phyloP scores from a whole-genome alignment of 2,888 invertebrate genomes.

The Acronicta leporina region DNA sequence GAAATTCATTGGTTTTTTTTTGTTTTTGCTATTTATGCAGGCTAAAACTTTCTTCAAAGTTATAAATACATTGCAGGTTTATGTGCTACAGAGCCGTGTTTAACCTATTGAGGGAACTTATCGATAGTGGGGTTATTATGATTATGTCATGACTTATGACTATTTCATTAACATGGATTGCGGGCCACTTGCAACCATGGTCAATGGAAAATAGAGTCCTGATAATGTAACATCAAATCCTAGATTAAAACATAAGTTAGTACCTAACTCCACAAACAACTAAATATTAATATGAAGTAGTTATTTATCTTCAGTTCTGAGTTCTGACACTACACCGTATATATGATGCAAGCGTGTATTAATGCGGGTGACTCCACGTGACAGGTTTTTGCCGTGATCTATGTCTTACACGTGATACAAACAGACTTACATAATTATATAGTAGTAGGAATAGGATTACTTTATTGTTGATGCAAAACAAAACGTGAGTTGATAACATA shows the following conservation, averaged over 20 bases:
- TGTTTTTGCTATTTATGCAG: too few relatives aligned
- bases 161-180: too few relatives aligned
- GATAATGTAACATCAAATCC: neutral
- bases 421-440: slow-evolving; percentile 30
- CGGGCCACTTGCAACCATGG: too few relatives aligned
- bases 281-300: slow-evolving; percentile 42
- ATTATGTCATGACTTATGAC: too few relatives aligned
- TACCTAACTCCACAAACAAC: slow-evolving; percentile 15
- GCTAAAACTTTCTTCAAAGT: too few relatives aligned
- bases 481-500: slow-evolving; percentile 1
- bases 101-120: too few relatives aligned
- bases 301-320: slow-evolving; percentile 27
- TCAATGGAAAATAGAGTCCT: too few relatives aligned
- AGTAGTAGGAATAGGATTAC: neutral
- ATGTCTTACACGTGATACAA: slow-evolving; percentile 47
- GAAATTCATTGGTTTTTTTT: neutral
- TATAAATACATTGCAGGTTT: too few relatives aligned
- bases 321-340: slow-evolving; percentile 33
- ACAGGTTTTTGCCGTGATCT: slow-evolving; percentile 49
- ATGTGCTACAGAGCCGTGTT: too few relatives aligned
- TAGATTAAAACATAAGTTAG: neutral
- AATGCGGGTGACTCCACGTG: slow-evolving; percentile 42
- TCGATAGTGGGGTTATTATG: too few relatives aligned
- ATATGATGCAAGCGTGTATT: slow-evolving; percentile 47
- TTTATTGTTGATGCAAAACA: neutral